Evolutionary conservation across 2,797 vertebrate genomes (phyloP).

Genomic region (Rhinogobio ventralis): DNA sequence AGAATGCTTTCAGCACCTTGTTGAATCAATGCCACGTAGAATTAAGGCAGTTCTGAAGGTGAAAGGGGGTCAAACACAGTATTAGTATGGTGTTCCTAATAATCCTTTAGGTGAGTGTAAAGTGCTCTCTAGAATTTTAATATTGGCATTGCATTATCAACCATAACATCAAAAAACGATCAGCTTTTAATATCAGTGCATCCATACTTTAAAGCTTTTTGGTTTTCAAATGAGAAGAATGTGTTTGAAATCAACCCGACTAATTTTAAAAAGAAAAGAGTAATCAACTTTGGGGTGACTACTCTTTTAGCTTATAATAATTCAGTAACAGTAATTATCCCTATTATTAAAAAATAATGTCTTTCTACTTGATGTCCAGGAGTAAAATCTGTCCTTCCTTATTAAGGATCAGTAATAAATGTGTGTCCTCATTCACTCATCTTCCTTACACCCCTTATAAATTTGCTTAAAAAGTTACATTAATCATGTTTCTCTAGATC

Average conservation of each 20-base stretch:
- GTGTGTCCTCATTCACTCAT: not conserved
- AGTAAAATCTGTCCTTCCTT: not conserved
- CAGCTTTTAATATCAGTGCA: not conserved
- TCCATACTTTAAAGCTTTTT: not conserved
- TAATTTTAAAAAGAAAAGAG: not conserved
- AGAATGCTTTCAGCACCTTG: too few species aligned
- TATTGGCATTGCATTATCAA: not conserved
- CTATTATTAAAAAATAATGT: not conserved
- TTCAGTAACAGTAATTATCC: not conserved
- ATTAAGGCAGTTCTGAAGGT: too few species aligned
- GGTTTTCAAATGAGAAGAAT: not conserved
- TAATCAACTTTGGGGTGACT: not conserved
- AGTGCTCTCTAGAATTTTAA: not conserved
- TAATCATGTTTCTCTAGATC: not conserved
- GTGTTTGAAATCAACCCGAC: not conserved
- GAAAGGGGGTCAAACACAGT: too few species aligned
- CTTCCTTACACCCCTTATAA: not conserved
- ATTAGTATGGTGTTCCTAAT: too few species aligned
- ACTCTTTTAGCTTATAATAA: not conserved
- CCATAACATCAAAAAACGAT: not conserved
- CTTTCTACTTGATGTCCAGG: not conserved
- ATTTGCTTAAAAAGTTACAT: not conserved
- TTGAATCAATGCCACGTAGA: too few species aligned
- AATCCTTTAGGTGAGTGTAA: too few species aligned
- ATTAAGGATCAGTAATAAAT: not conserved